Percentiles rank a stretch among this genome's conserved stretches.
Conservation (phyloP, 2,113 vertebrate genomes). For the Benitochromis conjunctus region DNA sequence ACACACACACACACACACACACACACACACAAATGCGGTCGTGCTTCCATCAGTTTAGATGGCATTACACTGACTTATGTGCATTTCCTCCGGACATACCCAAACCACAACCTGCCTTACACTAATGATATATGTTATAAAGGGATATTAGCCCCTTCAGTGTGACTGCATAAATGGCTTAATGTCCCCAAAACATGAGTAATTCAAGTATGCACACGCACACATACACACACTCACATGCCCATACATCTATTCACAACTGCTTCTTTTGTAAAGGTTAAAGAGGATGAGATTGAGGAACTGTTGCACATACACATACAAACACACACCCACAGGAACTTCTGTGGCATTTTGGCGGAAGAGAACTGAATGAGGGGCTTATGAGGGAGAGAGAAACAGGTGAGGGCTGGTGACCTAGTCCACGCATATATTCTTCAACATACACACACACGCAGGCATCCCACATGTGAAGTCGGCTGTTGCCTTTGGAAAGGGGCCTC, state of each 20-base stretch:
- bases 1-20: neutral
- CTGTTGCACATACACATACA: neutral
- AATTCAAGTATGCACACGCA: neutral
- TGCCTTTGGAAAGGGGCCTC: constrained; percentile 45
- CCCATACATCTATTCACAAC: neutral
- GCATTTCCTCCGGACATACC: neutral
- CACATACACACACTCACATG: accelerated
- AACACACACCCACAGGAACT: neutral
- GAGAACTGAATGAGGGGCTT: constrained; percentile 26
- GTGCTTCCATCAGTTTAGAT: neutral
- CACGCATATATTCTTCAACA: neutral
- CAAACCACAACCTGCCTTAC: neutral
- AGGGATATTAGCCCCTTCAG: neutral
- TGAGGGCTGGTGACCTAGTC: constrained; percentile 34
- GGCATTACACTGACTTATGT: neutral
- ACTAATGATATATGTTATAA: neutral
- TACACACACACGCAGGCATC: constrained; percentile 39
- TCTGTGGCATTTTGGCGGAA: constrained; percentile 23
- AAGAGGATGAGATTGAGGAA: neutral
- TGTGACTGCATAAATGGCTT: neutral
- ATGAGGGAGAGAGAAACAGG: constrained; percentile 50
- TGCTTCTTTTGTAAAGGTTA: constrained; percentile 7
- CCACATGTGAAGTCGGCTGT: constrained; percentile 49
- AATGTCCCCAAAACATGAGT: neutral
- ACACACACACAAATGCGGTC: neutral